Percentiles rank a stretch among this genome's conserved stretches.
phyloP scores from a whole-genome alignment of 2,888 invertebrate genomes.

The Hetaerina titia region DNA sequence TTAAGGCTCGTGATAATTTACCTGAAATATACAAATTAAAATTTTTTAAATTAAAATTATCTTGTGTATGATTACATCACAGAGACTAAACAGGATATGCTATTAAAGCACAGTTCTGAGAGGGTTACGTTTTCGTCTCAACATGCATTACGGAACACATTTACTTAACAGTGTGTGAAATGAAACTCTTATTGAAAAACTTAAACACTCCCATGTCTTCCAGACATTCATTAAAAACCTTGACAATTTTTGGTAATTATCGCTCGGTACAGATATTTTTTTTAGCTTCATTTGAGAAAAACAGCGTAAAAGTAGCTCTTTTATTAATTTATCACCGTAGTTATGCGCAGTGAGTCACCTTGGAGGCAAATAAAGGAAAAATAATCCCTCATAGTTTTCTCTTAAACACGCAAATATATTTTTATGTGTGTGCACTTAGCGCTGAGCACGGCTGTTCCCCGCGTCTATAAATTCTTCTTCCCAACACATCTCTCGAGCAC shows the following conservation, averaged over 20 bases:
- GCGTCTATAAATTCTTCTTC: not conserved
- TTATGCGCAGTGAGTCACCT: not conserved
- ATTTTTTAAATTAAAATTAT: no score
- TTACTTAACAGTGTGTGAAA: constrained; percentile 23
- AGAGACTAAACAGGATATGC: no score
- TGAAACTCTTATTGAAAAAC: constrained; percentile 18
- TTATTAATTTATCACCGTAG: constrained; percentile 48
- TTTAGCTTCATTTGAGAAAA: not conserved
- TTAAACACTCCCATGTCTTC: constrained; percentile 12
- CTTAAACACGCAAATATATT: not conserved
- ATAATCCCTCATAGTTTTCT: constrained; percentile 14
- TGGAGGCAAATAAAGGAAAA: not conserved
- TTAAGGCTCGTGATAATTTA: no score
- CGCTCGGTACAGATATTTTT: constrained; percentile 5
- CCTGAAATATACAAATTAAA: no score
- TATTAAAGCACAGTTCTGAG: not conserved
- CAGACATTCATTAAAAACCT: not conserved
- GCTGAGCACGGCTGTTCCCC: not conserved
- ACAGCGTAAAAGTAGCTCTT: not conserved
- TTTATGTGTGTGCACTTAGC: not conserved
- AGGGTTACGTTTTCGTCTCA: not conserved
- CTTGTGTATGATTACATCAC: no score
- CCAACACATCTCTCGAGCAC: not conserved
- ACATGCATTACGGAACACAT: not conserved
- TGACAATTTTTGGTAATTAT: not conserved